Evolutionary conservation across 2,113 vertebrate species (phyloP).

Genomic region (Silurus meridionalis): DNA sequence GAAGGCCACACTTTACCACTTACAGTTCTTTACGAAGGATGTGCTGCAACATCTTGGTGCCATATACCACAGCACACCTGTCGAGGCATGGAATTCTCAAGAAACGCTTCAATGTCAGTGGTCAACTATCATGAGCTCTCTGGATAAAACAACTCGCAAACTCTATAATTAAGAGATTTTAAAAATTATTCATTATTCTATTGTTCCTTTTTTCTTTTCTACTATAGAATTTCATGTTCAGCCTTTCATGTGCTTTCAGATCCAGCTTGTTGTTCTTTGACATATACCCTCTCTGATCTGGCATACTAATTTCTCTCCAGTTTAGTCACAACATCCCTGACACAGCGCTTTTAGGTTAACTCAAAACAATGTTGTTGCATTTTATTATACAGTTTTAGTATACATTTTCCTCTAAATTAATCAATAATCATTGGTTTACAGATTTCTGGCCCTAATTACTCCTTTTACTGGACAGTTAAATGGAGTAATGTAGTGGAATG

Average conservation of each 20-base stretch:
- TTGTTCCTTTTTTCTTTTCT: no score
- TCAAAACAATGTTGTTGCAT: not conserved
- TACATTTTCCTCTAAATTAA: not conserved
- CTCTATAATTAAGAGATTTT: not conserved
- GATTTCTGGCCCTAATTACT: conserved; percentile 9
- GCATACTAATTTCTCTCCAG: not conserved
- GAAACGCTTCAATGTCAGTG: not conserved
- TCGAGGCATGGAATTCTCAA: no score
- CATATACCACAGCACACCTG: no score
- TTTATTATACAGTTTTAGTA: not conserved
- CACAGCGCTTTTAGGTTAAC: not conserved
- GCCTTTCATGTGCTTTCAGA: not conserved
- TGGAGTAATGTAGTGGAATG: not conserved
- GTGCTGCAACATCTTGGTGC: no score
- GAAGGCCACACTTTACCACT: no score
- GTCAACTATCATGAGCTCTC: not conserved
- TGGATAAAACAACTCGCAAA: not conserved
- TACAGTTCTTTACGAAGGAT: no score
- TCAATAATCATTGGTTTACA: not conserved
- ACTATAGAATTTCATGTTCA: not conserved
- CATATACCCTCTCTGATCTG: not conserved
- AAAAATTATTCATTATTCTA: no score
- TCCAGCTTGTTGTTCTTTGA: not conserved
- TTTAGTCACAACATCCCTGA: not conserved
- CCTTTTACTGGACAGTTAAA: not conserved